phyloP scores from a whole-genome alignment of 2,113 vertebrate genomes.

The Pelusios castaneus region DNA sequence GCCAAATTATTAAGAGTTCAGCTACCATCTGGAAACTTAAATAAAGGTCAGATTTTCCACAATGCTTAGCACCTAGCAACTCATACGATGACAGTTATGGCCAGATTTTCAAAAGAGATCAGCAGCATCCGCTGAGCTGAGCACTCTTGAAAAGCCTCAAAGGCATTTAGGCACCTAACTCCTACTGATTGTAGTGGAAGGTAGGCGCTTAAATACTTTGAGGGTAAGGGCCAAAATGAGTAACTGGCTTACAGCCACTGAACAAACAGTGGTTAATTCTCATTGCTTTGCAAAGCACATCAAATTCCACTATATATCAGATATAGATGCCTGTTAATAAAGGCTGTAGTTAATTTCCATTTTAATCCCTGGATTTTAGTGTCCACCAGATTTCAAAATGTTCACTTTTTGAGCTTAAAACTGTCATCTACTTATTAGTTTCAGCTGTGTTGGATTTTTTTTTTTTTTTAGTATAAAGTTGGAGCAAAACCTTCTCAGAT shows the following conservation, averaged over 20 bases:
- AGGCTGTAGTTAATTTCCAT: slow-evolving; percentile 48
- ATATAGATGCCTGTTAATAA: not conserved
- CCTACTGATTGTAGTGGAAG: not conserved
- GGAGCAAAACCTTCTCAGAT: slow-evolving; percentile 57
- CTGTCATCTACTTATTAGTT: slow-evolving; percentile 56
- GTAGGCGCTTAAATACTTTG: not conserved
- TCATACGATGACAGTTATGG: not conserved
- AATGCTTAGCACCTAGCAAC: not conserved
- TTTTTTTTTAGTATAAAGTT: slow-evolving; percentile 70
- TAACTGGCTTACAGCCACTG: not conserved
- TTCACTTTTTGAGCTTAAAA: slow-evolving; percentile 47
- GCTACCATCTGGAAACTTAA: not conserved
- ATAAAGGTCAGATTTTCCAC: not conserved
- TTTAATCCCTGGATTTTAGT: slow-evolving; percentile 43
- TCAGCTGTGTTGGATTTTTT: slow-evolving; percentile 60
- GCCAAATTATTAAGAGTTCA: not conserved
- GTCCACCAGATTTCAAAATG: slow-evolving; percentile 31
- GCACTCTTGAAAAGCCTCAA: not conserved
- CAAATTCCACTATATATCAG: not conserved
- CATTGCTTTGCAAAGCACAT: not conserved
- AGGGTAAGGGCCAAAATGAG: not conserved
- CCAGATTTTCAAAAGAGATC: not conserved
- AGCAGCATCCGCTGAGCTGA: not conserved
- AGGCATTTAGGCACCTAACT: too few relatives aligned
- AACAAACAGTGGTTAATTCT: slow-evolving; percentile 21